Base-by-base conservation (phyloP, 2,113 vertebrate species). In the rabbit (Oryctolagus cuniculus) region DNA sequence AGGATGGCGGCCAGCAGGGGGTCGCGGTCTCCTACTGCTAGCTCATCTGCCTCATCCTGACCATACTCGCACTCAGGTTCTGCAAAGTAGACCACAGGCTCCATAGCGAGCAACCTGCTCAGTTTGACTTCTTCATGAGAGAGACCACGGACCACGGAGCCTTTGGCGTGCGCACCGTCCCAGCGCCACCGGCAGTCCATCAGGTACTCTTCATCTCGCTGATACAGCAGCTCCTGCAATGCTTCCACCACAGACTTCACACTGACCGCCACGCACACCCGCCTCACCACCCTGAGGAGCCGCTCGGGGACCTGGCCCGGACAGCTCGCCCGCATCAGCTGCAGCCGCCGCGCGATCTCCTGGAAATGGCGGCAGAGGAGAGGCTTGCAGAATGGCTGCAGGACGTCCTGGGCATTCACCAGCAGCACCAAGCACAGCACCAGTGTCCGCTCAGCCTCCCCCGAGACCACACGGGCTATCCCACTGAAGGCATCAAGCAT, bases 361-460 rank as follows among this genome's bases (percentile, higher is more conserved):
- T 91, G 96, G 3, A 98, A 98, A 81, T 96, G 96, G 2, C 38
- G 73, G 17, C 4, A 36, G 17, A 98, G 91, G 2, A 97, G 51
- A 2, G 53, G 58, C 73, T 90, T 97, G 2, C 91, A 97, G 69
- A n/a, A 95, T 1, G 92, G 88, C 73, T 87, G 94, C 83, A 98
- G 91, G 22, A 98, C 80, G 34, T 97, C 97, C 66, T 97, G 92
- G 6, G 98, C 96, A 19, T 99, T 99, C 83, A 99, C 97, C 10
- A 98, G 58, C 98, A 99, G 98, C 93, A 98, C 98, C 88, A 99
- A 89, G 94, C 98, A 98, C 53, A 99, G 96, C 87, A 98, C 98
- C 13, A 98, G 34, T 0, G 98, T 95, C 36, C 98, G 97, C 96
- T 99, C 99, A 0, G 99, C 98, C 93, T 98, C 98, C 0, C 99